A percentile compares a stretch with the other conserved stretches of the same genome.
phyloP scores from a whole-genome alignment of 2,797 vertebrate genomes.

The Discoglossus pictus region DNA sequence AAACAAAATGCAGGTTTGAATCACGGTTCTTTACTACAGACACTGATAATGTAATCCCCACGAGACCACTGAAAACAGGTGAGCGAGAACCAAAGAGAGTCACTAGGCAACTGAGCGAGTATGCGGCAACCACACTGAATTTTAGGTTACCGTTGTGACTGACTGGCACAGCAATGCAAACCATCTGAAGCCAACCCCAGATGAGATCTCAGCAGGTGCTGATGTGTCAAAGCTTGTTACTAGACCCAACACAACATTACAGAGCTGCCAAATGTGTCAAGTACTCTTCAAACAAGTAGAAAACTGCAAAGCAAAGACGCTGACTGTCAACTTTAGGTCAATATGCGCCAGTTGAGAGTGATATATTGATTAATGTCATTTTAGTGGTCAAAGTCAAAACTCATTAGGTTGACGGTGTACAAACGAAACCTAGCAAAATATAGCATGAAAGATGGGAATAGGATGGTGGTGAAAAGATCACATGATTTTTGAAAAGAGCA shows the following conservation, averaged over 20 bases:
- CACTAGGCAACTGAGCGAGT: conserved; percentile 39
- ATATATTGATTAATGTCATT: conserved; percentile 31
- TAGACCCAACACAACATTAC: conserved; percentile 4
- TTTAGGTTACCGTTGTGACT: too few species aligned
- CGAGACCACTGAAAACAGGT: conserved; percentile 12
- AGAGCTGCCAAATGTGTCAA: conserved; percentile 29
- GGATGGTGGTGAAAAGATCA: too few species aligned
- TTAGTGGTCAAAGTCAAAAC: conserved; percentile 19
- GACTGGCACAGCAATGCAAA: too few species aligned
- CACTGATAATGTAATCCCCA: conserved; percentile 24
- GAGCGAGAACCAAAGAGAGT: conserved; percentile 19
- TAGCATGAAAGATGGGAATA: too few species aligned
- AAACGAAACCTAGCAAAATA: too few species aligned
- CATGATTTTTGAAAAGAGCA: too few species aligned
- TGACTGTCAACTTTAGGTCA: background rate
- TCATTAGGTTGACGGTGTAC: background rate
- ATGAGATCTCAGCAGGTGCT: conserved; percentile 28
- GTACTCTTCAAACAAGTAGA: background rate
- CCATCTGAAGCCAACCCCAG: conserved; percentile 11
- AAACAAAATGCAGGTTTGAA: too few species aligned
- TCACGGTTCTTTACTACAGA: conserved; percentile 23
- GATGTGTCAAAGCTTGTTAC: conserved; percentile 34
- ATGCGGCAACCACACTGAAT: conserved; percentile 15
- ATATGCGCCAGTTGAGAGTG: conserved; percentile 16
- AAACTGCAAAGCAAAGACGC: background rate